Evolutionary conservation across 2,797 vertebrate genomes (phyloP), one percentile per base, ranked within the genome.

Genomic region (Setipinna tenuifilis): DNA sequence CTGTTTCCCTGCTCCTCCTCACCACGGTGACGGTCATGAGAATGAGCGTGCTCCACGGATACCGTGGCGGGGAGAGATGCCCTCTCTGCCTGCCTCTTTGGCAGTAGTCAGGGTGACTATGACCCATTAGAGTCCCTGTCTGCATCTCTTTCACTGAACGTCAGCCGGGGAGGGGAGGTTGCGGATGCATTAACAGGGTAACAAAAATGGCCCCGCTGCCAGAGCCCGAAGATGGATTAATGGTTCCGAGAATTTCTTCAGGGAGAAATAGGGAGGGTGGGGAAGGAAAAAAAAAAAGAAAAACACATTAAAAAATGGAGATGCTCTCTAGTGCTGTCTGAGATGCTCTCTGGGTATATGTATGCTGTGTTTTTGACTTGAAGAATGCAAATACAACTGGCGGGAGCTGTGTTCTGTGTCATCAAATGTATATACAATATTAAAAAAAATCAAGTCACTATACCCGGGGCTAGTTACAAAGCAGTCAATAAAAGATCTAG

Each of bases 111-210:
- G 16, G 35, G 28, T 35, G 35, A 35, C 25, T 83, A 17, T 61
- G 54, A 83, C 21, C 50, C 82, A 59, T 59, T 83, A 83, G 31
- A 75, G 68, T 59, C 25, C 21, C 54, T 83, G 54, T 83, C 28
- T 28, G 41, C 68, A 75, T 75, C 68, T 31, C 28, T 75, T 75
- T 75, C 68, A 75, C 68, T 75, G 35, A 35, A 75, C 28, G 68
- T 75, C 31, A 75, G 28, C 28, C 28, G 3, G 65, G 9, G 59
- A 41, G 16, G 28, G 21, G 61, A 75, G 28, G 68, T 41, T 41
- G 31, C 28, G 3, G 68, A 75, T 75, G 68, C 68, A 75, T 75
- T 75, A 75, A 75, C 28, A 35, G 68, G 11, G 12, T 35, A 17
- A 75, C 31, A 75, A 35, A 41, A 75, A 75, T 75, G 68, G 68